Base-by-base conservation (phyloP, 1,140 invertebrate species). In the Drosophila oshimai region DNA sequence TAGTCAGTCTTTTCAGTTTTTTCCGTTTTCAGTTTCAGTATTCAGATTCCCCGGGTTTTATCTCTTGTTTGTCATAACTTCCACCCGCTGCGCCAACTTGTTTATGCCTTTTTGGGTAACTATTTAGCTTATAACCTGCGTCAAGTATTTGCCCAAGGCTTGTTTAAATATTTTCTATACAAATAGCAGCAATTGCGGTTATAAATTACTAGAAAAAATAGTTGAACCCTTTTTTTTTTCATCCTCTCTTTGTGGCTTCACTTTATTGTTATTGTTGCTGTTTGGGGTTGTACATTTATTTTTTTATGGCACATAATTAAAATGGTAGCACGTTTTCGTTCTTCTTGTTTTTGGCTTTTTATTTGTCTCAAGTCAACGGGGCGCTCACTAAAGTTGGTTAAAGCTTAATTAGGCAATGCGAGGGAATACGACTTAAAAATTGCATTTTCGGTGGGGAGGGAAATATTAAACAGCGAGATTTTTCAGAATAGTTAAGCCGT, bases 231-330 rank as follows among this genome's bases (percentile, higher is more conserved):
- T 54, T 34, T 39, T 54, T 17, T 36, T 33, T 65, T 41, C 15
- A 39, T 29, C n/a, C 17, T 12, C 13, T 17, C 36, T 55, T 39
- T 69, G 44, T 37, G 9, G 2, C 5, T 39, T 22, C 4, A 15
- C 33, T 39, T 58, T 36, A 36, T 36, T 49, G 13, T 51, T 57
- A n/a, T 58, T 36, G 12, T 44, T 18, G 60, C 12, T 24, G 17
- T 18, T 49, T 73, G 36, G 55, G 24, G 10, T 53, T 72, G 49
- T 70, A 29, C 17, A 24, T 31, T 33, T 49, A 24, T 31, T 33
- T 49, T 70, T 80, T 78, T 78, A 84, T 79, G 46, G 70, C 53
- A 49, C 58, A 81, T 74, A 79, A 74, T 84, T 79, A 84, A 84
- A 78, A 53, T 67, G 58, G 80, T 69, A 61, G 47, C 64, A 80